Conservation (phyloP, 23 tunicate genomes). For the Ciona savignyi region DNA sequence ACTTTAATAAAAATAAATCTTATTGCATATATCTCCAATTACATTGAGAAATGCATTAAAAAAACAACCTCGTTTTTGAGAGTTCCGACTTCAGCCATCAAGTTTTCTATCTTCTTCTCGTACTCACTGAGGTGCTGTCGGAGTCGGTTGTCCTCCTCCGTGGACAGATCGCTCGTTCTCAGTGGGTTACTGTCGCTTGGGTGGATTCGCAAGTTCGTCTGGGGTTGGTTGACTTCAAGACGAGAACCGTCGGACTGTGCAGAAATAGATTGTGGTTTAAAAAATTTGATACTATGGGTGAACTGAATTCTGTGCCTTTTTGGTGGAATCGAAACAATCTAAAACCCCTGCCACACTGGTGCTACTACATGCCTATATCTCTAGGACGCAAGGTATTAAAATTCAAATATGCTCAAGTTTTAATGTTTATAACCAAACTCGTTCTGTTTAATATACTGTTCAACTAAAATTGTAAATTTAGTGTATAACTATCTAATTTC, state of each 20-base stretch:
- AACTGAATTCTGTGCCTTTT: neutral
- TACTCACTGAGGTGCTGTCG: slow-evolving; percentile 62
- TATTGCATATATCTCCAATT: no score
- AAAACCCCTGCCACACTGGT: no score
- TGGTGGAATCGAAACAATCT: no score
- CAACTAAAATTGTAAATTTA: no score
- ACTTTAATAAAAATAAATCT: no score
- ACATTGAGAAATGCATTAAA: neutral
- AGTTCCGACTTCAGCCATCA: slow-evolving; percentile 91
- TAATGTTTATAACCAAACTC: no score
- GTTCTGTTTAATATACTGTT: no score
- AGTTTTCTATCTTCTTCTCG: slow-evolving; percentile 68
- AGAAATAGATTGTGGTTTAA: neutral
- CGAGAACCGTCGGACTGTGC: slow-evolving; percentile 51
- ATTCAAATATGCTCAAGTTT: no score
- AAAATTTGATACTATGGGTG: neutral
- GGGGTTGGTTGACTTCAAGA: slow-evolving; percentile 50
- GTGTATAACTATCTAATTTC: no score
- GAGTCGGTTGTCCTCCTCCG: slow-evolving; percentile 58
- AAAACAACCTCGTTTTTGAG: slow-evolving; percentile 55
- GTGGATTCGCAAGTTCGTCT: neutral
- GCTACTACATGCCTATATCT: no score
- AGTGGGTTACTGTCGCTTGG: slow-evolving; percentile 11
- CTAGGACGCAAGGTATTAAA: neutral
- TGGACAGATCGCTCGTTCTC: slow-evolving; percentile 50